Conservation (phyloP, 2,797 vertebrate genomes). For the Spea hammondii region DNA sequence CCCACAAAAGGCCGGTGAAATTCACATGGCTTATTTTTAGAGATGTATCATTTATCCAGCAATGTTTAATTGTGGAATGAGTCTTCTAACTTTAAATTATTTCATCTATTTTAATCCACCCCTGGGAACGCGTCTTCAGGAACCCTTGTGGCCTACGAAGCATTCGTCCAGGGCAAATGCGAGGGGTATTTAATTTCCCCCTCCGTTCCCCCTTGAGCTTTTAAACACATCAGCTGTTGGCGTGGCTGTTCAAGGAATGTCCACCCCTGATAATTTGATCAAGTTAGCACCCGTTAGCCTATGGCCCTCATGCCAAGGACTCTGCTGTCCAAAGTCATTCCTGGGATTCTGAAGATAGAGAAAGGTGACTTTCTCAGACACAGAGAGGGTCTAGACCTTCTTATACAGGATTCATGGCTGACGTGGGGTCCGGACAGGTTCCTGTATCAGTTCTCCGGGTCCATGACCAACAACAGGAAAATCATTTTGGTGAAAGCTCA, state of each 20-base stretch:
- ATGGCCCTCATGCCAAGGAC: constrained; percentile 8
- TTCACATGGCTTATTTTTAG: constrained; percentile 24
- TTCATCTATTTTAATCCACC: constrained; percentile 42
- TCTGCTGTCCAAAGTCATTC: constrained; percentile 30
- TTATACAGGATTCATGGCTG: no score
- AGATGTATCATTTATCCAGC: constrained; percentile 26
- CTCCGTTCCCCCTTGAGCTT: constrained; percentile 20
- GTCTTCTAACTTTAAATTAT: constrained; percentile 11
- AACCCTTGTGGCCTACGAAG: background rate
- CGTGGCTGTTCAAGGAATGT: constrained; percentile 38
- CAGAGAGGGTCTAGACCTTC: background rate
- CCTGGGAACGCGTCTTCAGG: constrained; percentile 36
- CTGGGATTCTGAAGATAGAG: background rate
- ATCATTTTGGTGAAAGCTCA: constrained; percentile 32
- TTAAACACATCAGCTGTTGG: constrained; percentile 30
- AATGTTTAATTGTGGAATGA: constrained; percentile 34
- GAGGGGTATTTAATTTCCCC: background rate
- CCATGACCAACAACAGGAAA: background rate
- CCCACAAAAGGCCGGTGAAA: background rate
- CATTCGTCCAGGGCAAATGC: background rate
- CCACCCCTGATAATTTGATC: constrained; percentile 38
- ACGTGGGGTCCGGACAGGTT: background rate
- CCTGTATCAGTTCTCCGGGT: background rate
- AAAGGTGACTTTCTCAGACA: background rate
- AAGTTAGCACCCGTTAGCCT: constrained; percentile 42